Conservation (phyloP, 2,113 vertebrate species). For the Phalacrocorax pelagicus region DNA sequence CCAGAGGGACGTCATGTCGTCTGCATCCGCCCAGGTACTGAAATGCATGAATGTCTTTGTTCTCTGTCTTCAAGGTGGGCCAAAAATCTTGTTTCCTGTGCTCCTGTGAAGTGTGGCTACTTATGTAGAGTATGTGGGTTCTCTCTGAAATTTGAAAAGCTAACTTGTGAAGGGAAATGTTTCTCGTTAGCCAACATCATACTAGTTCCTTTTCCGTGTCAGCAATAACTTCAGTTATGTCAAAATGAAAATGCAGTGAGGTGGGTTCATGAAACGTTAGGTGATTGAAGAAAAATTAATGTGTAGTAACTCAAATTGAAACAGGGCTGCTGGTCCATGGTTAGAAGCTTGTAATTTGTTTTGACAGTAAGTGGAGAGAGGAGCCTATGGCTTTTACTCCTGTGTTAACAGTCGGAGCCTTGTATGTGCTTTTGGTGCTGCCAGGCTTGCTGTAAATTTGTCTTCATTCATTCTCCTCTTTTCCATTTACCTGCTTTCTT, state of each 20-base stretch:
- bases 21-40: conserved; percentile 89
- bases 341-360: not conserved
- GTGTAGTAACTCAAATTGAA: not conserved
- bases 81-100: not conserved
- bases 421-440: not conserved
- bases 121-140: not conserved
- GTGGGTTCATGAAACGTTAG: not conserved
- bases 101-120: not conserved
- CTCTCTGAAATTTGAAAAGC: not conserved
- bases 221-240: not conserved
- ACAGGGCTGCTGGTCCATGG: not conserved
- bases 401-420: not conserved
- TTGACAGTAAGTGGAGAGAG: not conserved
- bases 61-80: fast-evolving
- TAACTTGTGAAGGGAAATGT: not conserved
- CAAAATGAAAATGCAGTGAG: not conserved
- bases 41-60: not conserved
- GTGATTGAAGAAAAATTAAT: not conserved
- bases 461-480: conserved; percentile 13
- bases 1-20: conserved; percentile 89
- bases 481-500: conserved; percentile 62
- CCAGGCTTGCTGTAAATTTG: conserved; percentile 27
- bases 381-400: not conserved
- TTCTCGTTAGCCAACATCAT: not conserved
- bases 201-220: not conserved